Conservation (phyloP, 2,113 vertebrate species). For the Saimiri boliviensis region DNA sequence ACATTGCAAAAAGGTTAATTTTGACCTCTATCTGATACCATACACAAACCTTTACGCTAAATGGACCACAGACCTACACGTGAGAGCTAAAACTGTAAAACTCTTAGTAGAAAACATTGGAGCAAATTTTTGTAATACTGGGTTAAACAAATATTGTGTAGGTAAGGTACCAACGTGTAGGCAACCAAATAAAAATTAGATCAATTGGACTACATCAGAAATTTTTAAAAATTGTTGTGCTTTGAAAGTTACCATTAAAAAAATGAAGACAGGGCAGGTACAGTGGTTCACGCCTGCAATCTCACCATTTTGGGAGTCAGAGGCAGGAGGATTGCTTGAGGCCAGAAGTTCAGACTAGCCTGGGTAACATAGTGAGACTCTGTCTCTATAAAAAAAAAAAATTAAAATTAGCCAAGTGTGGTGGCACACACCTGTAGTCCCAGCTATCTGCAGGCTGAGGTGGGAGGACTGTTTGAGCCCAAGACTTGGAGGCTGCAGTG, state of each 20-base stretch:
- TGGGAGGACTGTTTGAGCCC: too few species aligned
- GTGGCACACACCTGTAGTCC: too few species aligned
- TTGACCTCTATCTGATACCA: background rate
- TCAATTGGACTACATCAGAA: background rate
- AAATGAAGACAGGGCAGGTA: too few species aligned
- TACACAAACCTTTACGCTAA: background rate
- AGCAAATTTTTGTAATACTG: background rate
- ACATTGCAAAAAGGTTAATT: conserved; percentile 10
- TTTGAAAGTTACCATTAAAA: background rate
- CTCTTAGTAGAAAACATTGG: background rate
- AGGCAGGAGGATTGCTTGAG: too few species aligned
- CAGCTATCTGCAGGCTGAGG: too few species aligned
- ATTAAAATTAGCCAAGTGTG: too few species aligned
- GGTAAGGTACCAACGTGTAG: background rate
- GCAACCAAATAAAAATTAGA: background rate
- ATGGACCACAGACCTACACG: background rate
- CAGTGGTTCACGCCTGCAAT: too few species aligned
- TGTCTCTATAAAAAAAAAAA: too few species aligned
- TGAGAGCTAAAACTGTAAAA: background rate
- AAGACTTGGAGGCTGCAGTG: too few species aligned
- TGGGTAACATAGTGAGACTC: too few species aligned
- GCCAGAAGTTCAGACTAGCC: too few species aligned
- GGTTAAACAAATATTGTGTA: background rate
- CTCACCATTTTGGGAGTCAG: too few species aligned
- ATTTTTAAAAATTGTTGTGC: background rate